Percentiles rank a stretch among this genome's conserved stretches.
Evolutionary conservation across 1,140 invertebrate genomes (phyloP).

Genomic region (Ceratina japonica): DNA sequence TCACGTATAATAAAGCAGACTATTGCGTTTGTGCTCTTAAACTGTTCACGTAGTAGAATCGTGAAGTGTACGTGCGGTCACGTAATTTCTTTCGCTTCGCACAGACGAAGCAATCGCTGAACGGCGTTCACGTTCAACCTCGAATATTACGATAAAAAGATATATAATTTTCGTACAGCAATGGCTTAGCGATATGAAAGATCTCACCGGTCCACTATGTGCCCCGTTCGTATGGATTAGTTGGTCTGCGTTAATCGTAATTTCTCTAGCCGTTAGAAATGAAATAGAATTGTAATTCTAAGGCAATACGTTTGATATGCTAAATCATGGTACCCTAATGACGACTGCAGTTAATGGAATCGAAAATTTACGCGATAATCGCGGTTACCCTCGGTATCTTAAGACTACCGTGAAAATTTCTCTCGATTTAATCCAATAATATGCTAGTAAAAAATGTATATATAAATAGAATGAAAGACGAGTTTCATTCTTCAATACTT

Average conservation of each 20-base stretch:
- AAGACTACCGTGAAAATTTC: conserved; percentile 43
- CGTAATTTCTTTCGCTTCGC: not conserved
- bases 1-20: conserved; percentile 22
- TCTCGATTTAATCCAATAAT: conserved; percentile 43
- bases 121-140: not conserved
- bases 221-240: conserved; percentile 4
- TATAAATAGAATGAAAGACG: conserved; percentile 52
- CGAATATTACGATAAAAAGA: conserved; percentile 18
- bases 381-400: conserved; percentile 22
- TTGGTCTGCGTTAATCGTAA: conserved; percentile 1
- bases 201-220: not conserved
- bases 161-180: not conserved
- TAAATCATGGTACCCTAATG: conserved; percentile 41
- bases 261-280: conserved; percentile 17
- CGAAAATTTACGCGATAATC: conserved; percentile 18
- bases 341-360: conserved; percentile 31
- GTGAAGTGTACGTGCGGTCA: not conserved
- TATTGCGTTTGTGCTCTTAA: conserved; percentile 25
- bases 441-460: conserved; percentile 59
- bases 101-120: not conserved
- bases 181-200: not conserved
- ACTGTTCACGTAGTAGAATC: not conserved
- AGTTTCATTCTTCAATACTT: conserved; percentile 13
- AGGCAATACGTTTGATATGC: conserved; percentile 53
- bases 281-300: conserved; percentile 20